Base-by-base conservation (phyloP, 2,113 vertebrate genomes). In the Ptilorrhoa leucosticta region DNA sequence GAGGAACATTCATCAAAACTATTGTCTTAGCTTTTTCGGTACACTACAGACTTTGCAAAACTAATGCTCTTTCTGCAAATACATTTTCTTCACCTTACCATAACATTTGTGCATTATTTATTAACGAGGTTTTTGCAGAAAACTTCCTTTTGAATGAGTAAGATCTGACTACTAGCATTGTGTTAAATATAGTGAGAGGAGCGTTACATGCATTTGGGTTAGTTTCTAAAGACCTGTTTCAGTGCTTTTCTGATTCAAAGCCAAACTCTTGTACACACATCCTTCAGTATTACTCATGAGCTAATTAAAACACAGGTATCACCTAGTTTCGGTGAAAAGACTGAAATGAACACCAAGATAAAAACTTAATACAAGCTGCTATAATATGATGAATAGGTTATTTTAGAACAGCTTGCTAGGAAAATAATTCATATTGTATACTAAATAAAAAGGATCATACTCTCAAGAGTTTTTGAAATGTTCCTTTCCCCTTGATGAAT, bases 401-500 rank as follows among this genome's bases (percentile, higher is more conserved):
- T 97, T 97, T 96, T 94, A 96, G 90, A 83, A 87, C 56, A 94
- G 73, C 94, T 80, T 44, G 69, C 82, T 95, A 87, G 87, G 94
- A 95, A 97, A 97, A 96, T 91, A 96, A 96, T 93, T 93, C 84
- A 94, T 82, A 96, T 95, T 96, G 83, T 97, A 94, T 92, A 94
- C 88, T 92, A 96, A 98, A 92, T 97, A 98, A 98, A 98, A 97
- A 94, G 30, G 47, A 94, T 96, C 90, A 86, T 83, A 94, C 80
- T 90, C 93, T 97, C 94, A 96, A 97, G 92, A 97, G 96, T 77
- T 97, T 92, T 96, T 94, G 96, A 96, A 97, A 96, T 50, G 65
- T 97, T 97, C 90, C 94, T 97, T 97, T 98, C 94, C 94, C 95
- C 93, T 96, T 97, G 96, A 97, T 98, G 98, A 99, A 98, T 99